These are phyloP conservation scores for Riparia riparia DNA, from an alignment of 2,113 vertebrate genomes.

Conservation along the genomic window DNA sequence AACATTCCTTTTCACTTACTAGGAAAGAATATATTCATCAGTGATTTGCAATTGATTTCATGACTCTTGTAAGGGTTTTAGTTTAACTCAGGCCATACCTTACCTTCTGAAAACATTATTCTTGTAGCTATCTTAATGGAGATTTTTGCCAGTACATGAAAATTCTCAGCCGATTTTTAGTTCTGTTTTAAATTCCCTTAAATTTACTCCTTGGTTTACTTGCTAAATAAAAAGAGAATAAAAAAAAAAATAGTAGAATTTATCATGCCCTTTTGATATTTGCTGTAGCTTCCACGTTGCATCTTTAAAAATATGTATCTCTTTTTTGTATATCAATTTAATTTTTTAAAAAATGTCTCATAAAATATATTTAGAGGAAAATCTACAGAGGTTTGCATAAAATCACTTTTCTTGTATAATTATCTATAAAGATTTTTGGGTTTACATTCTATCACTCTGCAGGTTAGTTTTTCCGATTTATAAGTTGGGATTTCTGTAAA, in stretches of 20 bases:
- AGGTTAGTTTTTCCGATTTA: not conserved
- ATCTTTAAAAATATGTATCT: not conserved
- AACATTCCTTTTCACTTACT: not conserved
- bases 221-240: not conserved
- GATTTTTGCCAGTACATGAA: not conserved
- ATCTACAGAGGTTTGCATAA: not conserved
- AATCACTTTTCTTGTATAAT: not conserved
- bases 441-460: not conserved
- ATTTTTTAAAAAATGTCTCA: not conserved
- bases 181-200: not conserved
- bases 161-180: not conserved
- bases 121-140: not conserved
- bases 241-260: not conserved
- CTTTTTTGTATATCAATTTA: not conserved
- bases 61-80: not conserved
- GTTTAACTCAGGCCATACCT: not conserved
- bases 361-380: not conserved
- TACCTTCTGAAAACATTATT: not conserved
- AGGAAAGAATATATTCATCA: not conserved
- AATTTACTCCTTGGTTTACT: not conserved
- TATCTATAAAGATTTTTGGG: not conserved
- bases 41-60: not conserved
- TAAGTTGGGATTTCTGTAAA: not conserved
- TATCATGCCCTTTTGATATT: not conserved
- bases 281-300: not conserved